Percentiles rank a stretch among this genome's conserved stretches.
Conservation (phyloP, 2,888 invertebrate species). For the Heteromyza rotundicornis region DNA sequence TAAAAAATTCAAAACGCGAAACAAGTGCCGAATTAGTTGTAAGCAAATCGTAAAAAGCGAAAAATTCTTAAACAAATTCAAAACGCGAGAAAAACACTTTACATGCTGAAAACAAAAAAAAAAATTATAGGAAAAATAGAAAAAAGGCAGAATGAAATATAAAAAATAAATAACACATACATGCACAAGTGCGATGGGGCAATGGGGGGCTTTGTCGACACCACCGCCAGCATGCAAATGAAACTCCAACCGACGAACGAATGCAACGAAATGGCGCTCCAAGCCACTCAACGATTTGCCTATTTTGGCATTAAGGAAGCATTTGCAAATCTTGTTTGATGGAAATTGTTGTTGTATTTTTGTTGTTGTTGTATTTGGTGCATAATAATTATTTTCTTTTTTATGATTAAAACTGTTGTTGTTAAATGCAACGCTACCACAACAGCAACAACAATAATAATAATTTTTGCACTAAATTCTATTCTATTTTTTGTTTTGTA, state of each 20-base stretch:
- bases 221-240: too few species aligned
- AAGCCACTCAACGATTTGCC: neutral
- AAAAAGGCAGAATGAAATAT: too few species aligned
- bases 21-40: conserved; percentile 18
- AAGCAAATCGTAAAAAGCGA: conserved; percentile 23
- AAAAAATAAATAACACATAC: too few species aligned
- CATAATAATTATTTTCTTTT: neutral
- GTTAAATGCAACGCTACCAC: neutral
- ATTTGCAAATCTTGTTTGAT: neutral
- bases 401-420: conserved; percentile 1
- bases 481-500: conserved; percentile 1
- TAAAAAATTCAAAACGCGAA: conserved; percentile 13
- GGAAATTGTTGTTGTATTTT: neutral
- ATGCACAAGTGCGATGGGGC: too few species aligned
- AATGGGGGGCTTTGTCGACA: too few species aligned
- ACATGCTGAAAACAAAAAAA: too few species aligned
- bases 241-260: too few species aligned
- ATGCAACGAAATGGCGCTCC: too few species aligned
- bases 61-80: conserved; percentile 27
- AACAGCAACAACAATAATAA: conserved; percentile 2
- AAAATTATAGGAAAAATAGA: too few species aligned
- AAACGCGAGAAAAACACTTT: conserved; percentile 15
- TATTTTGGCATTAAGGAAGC: neutral
- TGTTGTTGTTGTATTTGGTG: neutral
- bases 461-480: too few species aligned